A percentile compares a stretch with the other conserved stretches of the same genome.
Conservation (phyloP, 2,797 vertebrate species). For the Dallia pectoralis region DNA sequence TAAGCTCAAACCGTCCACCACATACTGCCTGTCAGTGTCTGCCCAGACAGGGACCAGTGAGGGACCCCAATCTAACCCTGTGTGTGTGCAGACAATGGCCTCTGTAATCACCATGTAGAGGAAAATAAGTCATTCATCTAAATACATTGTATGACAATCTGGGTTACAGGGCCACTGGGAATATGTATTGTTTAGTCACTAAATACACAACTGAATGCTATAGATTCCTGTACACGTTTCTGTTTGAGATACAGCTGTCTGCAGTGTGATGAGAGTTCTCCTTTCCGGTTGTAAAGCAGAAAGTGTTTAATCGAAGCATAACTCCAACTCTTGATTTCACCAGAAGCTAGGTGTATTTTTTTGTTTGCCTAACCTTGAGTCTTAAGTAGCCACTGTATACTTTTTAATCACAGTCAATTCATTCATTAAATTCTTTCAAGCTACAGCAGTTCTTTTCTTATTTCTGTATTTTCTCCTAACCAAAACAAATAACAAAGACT, state of each 20-base stretch:
- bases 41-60: conserved; percentile 9
- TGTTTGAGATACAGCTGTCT: not conserved
- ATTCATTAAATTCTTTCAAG: too few relatives aligned
- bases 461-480: too few relatives aligned
- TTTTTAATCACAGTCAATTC: too few relatives aligned
- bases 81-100: conserved; percentile 48
- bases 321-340: not conserved
- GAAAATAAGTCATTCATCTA: not conserved
- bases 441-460: too few relatives aligned
- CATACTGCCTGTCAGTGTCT: conserved; percentile 57
- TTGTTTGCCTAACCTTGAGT: too few relatives aligned
- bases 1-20: conserved; percentile 42
- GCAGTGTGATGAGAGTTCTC: not conserved
- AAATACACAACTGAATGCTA: not conserved
- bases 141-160: not conserved
- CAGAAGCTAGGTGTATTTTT: too few relatives aligned
- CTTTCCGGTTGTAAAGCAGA: not conserved
- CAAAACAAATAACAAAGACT: too few relatives aligned
- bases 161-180: not conserved
- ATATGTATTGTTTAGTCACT: not conserved
- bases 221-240: not conserved
- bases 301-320: not conserved
- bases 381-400: too few relatives aligned
- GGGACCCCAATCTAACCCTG: conserved; percentile 51
- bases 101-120: not conserved